Percentiles rank a stretch among this genome's conserved stretches.
phyloP scores from a whole-genome alignment of 2,888 invertebrate species.

The Lepidochitona cinerea region DNA sequence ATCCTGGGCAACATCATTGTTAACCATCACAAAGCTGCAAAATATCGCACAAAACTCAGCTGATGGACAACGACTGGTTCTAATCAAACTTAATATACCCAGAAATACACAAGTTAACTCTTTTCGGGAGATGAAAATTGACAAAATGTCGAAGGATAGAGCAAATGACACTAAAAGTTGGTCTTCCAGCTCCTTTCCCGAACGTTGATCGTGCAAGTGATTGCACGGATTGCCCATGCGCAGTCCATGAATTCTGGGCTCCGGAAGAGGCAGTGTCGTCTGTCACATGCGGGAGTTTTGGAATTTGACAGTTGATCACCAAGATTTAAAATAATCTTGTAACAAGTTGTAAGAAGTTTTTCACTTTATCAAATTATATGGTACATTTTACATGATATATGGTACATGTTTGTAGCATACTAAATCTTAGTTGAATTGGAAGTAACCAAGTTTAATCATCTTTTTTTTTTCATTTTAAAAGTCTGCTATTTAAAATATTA shows the following conservation, averaged over 20 bases:
- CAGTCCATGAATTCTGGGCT: not conserved
- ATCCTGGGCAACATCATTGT: not conserved
- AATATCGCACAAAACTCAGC: not conserved
- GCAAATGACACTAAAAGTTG: not conserved
- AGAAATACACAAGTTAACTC: not conserved
- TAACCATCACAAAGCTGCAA: not conserved
- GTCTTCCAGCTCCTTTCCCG: not conserved
- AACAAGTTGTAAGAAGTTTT: too few species aligned
- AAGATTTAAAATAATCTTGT: too few species aligned
- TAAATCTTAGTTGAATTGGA: too few species aligned
- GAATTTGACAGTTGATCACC: too few species aligned
- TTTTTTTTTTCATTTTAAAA: too few species aligned
- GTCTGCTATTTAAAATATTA: too few species aligned
- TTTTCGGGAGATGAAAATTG: not conserved
- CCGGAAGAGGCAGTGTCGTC: conserved; percentile 3
- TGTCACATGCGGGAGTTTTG: not conserved
- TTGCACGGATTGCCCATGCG: not conserved
- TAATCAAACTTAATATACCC: too few species aligned
- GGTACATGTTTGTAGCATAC: not conserved
- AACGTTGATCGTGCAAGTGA: not conserved
- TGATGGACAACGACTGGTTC: too few species aligned
- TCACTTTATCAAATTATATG: not conserved
- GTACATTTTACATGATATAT: not conserved
- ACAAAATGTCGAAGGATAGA: not conserved
- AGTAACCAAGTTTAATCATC: too few species aligned